Conservation (phyloP, 2,888 invertebrate species). For the Drosophila tripunctata region DNA sequence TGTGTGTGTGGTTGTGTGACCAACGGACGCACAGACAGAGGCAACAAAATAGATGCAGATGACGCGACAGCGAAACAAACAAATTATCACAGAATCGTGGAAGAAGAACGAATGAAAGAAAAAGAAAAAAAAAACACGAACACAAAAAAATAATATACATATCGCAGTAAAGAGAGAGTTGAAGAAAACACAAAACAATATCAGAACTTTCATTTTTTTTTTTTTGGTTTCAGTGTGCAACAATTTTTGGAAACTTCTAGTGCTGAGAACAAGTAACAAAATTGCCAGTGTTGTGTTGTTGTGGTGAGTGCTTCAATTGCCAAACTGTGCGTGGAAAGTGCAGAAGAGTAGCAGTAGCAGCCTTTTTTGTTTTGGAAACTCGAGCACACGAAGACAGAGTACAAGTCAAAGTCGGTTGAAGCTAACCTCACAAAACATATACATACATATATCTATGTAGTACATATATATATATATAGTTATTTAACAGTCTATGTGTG, state of each 20-base stretch:
- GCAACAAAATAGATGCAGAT: constrained; percentile 39
- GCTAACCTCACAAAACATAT: constrained; percentile 10
- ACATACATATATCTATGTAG: not conserved
- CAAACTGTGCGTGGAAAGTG: constrained; percentile 40
- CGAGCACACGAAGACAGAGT: not conserved
- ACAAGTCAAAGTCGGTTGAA: not conserved
- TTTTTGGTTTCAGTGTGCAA: constrained; percentile 33
- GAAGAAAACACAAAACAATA: constrained; percentile 59
- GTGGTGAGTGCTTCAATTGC: constrained; percentile 45
- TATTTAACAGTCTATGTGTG: too few species aligned
- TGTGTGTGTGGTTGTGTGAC: constrained; percentile 27
- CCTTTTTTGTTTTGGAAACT: constrained; percentile 17
- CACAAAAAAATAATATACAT: not conserved
- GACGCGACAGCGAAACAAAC: constrained; percentile 68
- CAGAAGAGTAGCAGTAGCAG: constrained; percentile 30
- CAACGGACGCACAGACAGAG: constrained; percentile 49
- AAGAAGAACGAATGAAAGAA: constrained; percentile 36
- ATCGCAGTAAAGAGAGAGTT: constrained; percentile 13
- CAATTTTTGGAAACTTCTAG: constrained; percentile 25
- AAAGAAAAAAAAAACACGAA: constrained; percentile 22
- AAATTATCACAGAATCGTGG: constrained; percentile 64
- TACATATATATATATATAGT: not conserved
- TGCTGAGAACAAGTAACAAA: constrained; percentile 27
- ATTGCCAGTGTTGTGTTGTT: constrained; percentile 33
- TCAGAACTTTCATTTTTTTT: too few species aligned